Conservation (phyloP, 2,888 invertebrate species). For the Heteromurus nitidus region DNA sequence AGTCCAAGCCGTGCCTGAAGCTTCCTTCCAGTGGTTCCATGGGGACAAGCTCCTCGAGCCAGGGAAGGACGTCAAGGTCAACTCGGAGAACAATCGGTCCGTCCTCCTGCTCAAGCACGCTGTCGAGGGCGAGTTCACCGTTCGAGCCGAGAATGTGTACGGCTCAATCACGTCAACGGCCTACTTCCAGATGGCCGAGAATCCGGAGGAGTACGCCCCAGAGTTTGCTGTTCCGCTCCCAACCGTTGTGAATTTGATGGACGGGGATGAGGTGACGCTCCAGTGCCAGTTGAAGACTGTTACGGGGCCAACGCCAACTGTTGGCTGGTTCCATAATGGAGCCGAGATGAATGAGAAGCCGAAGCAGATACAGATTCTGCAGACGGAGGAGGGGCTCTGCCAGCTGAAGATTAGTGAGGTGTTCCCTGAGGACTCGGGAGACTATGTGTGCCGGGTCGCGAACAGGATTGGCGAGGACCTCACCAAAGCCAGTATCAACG, state of each 20-base stretch:
- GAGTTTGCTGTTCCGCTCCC: constrained; percentile 76
- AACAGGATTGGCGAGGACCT: constrained; percentile 89
- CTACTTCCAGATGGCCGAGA: constrained; percentile 81
- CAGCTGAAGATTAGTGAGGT: constrained; percentile 89
- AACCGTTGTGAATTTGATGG: constrained; percentile 87
- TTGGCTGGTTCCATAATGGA: constrained; percentile 86
- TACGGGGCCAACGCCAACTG: constrained; percentile 84
- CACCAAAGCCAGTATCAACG: constrained; percentile 85
- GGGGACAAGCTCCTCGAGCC: constrained; percentile 83
- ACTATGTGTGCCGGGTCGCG: constrained; percentile 86
- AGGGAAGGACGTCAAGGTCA: constrained; percentile 57
- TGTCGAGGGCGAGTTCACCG: constrained; percentile 83
- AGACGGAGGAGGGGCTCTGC: constrained; percentile 87
- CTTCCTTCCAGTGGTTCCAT: constrained; percentile 92
- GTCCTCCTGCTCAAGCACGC: constrained; percentile 83
- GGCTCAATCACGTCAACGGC: constrained; percentile 93
- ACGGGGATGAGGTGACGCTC: constrained; percentile 88
- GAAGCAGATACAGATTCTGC: constrained; percentile 83
- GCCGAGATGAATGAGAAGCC: constrained; percentile 84
- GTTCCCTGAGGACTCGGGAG: constrained; percentile 85
- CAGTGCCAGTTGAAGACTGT: constrained; percentile 77
- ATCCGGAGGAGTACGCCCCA: constrained; percentile 74
- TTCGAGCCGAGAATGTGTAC: constrained; percentile 91
- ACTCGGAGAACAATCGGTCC: constrained; percentile 83
- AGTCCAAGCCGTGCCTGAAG: constrained; percentile 85